phyloP scores from a whole-genome alignment of 2,888 invertebrate genomes.

The Dolomedes plantarius region DNA sequence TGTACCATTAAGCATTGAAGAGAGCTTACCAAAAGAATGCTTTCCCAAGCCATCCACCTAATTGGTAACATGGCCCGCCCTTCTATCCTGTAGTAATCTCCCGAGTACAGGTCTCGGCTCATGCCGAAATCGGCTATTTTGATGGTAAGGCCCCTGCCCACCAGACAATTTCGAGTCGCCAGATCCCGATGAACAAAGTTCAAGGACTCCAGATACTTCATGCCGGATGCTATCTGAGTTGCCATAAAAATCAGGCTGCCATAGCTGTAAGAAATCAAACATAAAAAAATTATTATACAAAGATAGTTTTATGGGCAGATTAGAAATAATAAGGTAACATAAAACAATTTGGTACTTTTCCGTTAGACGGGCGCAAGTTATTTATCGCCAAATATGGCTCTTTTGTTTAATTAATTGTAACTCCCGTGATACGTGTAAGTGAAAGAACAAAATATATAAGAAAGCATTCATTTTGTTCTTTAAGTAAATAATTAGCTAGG shows the following conservation, averaged over 20 bases:
- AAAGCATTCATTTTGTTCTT: no score
- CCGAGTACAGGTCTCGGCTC: constrained; percentile 86
- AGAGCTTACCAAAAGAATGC: constrained; percentile 83
- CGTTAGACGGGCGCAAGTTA: no score
- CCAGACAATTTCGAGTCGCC: constrained; percentile 90
- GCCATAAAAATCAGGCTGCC: constrained; percentile 89
- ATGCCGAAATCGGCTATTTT: constrained; percentile 92
- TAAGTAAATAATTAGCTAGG: no score
- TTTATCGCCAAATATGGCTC: no score
- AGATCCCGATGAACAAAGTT: constrained; percentile 94
- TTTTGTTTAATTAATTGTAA: no score
- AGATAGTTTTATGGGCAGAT: no score
- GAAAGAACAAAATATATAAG: no score
- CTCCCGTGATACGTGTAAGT: no score
- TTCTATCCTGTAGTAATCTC: constrained; percentile 89
- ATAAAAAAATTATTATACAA: no score
- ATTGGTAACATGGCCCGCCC: constrained; percentile 89
- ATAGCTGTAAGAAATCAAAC: constrained; percentile 81
- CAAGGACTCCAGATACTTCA: constrained; percentile 90
- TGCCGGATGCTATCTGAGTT: constrained; percentile 90
- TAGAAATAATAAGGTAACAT: no score
- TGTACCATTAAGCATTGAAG: no score
- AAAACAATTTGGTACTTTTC: no score
- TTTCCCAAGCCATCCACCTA: constrained; percentile 94
- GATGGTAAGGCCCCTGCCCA: constrained; percentile 86